Percentiles rank a stretch among this genome's conserved stretches.
These are phyloP conservation scores for Thryonomys swinderianus DNA, from an alignment of 2,113 vertebrate species.

Conservation along the genomic window DNA sequence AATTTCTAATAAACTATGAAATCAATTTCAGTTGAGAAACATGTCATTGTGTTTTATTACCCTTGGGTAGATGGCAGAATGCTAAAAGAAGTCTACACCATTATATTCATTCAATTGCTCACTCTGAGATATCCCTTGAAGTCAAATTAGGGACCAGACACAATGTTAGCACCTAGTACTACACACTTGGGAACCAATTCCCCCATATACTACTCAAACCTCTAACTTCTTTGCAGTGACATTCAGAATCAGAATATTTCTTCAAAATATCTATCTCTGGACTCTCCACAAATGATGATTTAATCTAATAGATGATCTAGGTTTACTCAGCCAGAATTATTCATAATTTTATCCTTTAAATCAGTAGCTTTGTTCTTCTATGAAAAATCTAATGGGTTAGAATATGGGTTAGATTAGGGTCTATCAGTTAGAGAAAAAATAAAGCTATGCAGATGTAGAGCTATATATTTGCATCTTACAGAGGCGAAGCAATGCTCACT, in stretches of 20 bases:
- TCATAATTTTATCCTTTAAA: constrained; percentile 72
- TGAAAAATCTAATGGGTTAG: constrained; percentile 76
- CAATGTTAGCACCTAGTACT: neutral
- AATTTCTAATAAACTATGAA: constrained; percentile 51
- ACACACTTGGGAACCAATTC: neutral
- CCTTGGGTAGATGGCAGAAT: neutral
- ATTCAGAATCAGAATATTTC: constrained; percentile 24
- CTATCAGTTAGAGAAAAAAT: neutral
- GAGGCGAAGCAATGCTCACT: neutral
- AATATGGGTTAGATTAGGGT: constrained; percentile 60
- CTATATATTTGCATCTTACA: neutral
- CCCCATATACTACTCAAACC: neutral
- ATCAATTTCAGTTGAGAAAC: constrained; percentile 37
- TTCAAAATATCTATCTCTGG: constrained; percentile 29
- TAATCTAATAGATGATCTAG: constrained; percentile 72
- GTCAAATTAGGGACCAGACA: neutral
- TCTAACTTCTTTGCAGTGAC: neutral
- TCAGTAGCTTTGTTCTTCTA: constrained; percentile 70
- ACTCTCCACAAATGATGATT: neutral
- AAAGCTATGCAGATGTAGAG: neutral
- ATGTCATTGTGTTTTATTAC: constrained; percentile 8
- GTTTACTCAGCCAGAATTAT: constrained; percentile 49
- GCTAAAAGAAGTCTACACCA: neutral
- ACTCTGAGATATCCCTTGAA: neutral
- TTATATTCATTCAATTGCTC: neutral